phyloP scores from a whole-genome alignment of 2,888 invertebrate species.

The Andrena haemorrhoa region DNA sequence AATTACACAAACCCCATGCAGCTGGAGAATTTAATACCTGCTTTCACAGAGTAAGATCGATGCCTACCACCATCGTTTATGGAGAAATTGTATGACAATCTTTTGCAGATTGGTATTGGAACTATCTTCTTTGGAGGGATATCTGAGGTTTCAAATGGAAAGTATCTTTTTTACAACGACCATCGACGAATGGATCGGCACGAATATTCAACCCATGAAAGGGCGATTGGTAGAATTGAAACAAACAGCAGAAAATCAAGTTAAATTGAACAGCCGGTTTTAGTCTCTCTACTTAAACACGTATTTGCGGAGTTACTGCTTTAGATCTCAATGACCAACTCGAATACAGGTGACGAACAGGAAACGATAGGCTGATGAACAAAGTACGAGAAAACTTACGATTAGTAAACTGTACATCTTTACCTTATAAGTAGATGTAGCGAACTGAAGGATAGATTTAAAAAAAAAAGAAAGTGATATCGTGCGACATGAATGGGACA shows the following conservation, averaged over 20 bases:
- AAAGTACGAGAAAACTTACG: constrained; percentile 36
- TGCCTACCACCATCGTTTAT: neutral
- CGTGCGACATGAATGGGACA: constrained; percentile 32
- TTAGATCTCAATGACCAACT: constrained; percentile 57
- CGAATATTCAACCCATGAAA: constrained; percentile 86
- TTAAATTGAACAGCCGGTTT: constrained; percentile 84
- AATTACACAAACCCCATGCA: constrained; percentile 89
- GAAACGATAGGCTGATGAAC: constrained; percentile 46
- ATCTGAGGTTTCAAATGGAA: constrained; percentile 86
- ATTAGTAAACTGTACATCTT: constrained; percentile 54
- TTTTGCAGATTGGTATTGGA: constrained; percentile 85
- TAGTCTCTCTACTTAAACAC: constrained; percentile 53
- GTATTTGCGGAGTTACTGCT: constrained; percentile 41
- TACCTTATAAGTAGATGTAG: constrained; percentile 51
- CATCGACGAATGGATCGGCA: constrained; percentile 88
- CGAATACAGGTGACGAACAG: constrained; percentile 31
- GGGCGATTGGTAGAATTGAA: constrained; percentile 86
- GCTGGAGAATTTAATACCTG: constrained; percentile 87
- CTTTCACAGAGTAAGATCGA: constrained; percentile 87
- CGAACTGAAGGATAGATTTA: constrained; percentile 40
- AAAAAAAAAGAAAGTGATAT: constrained; percentile 37
- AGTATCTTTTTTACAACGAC: constrained; percentile 87
- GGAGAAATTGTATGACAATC: neutral
- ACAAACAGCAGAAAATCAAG: constrained; percentile 86
- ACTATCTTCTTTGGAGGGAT: constrained; percentile 86